Percentiles rank a stretch among this genome's conserved stretches.
phyloP scores from a whole-genome alignment of 2,888 invertebrate species.

The Psylliodes chrysocephalus region DNA sequence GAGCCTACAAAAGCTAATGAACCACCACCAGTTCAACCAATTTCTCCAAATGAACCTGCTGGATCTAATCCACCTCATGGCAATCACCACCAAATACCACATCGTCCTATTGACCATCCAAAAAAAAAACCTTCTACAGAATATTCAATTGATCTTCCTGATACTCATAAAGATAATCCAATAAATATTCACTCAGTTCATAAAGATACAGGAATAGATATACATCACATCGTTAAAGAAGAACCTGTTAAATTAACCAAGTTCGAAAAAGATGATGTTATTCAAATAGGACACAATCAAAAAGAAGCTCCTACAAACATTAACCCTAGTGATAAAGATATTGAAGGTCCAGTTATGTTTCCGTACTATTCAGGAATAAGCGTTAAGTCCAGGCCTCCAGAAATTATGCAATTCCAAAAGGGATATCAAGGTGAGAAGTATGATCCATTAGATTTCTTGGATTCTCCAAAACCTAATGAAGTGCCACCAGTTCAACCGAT shows the following conservation, averaged over 20 bases:
- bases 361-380: background rate
- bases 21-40: no score
- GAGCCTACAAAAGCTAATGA: background rate
- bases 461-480: background rate
- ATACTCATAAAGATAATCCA: no score
- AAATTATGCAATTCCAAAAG: background rate
- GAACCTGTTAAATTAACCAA: background rate
- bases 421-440: background rate
- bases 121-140: no score
- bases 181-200: background rate
- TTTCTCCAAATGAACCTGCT: no score
- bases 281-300: background rate
- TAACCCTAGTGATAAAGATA: background rate
- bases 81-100: no score
- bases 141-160: no score
- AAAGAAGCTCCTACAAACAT: background rate
- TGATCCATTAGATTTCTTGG: background rate
- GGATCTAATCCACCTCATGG: no score
- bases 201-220: background rate
- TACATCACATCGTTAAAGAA: background rate
- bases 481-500: no score
- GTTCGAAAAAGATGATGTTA: constrained; percentile 1
- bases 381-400: background rate
- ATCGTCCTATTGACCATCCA: no score
- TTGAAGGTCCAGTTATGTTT: background rate